A percentile compares a stretch with the other conserved stretches of the same genome.
Conservation (phyloP, 2,113 vertebrate species). For the Sinocyclocheilus anophthalmus region DNA sequence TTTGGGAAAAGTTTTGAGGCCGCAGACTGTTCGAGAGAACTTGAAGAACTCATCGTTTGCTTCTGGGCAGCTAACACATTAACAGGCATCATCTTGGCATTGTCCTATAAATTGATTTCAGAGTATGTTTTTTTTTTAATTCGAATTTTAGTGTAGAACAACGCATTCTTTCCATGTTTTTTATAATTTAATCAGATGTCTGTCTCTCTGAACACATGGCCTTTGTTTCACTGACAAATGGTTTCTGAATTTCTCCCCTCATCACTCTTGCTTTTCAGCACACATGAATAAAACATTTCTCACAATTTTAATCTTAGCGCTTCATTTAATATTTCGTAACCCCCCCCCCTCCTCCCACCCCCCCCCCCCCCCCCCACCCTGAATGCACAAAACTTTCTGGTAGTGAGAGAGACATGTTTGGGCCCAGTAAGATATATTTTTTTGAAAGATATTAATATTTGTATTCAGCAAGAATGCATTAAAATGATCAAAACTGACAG, state of each 20-base stretch:
- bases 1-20: slow-evolving; percentile 9
- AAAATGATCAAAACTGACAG: background rate
- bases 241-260: background rate
- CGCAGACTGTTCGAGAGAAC: background rate
- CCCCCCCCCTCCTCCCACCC: too few relatives aligned
- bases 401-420: background rate
- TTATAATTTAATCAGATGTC: background rate
- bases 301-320: slow-evolving; percentile 6
- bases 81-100: slow-evolving; percentile 8
- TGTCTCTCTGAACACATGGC: background rate
- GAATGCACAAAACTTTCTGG: background rate
- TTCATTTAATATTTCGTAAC: too few relatives aligned
- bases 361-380: too few relatives aligned
- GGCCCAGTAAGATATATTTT: background rate
- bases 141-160: slow-evolving; percentile 32
- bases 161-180: slow-evolving; percentile 12
- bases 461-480: background rate
- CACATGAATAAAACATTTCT: slow-evolving; percentile 13
- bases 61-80: background rate
- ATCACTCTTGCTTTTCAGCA: slow-evolving; percentile 20
- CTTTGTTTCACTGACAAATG: background rate
- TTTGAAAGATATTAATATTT: background rate
- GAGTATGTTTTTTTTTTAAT: background rate
- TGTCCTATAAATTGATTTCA: slow-evolving; percentile 9
- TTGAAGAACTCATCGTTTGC: background rate